These are phyloP conservation scores for Pristionchus pacificus DNA, from an alignment of 1,140 invertebrate species.

Conservation along the genomic window DNA sequence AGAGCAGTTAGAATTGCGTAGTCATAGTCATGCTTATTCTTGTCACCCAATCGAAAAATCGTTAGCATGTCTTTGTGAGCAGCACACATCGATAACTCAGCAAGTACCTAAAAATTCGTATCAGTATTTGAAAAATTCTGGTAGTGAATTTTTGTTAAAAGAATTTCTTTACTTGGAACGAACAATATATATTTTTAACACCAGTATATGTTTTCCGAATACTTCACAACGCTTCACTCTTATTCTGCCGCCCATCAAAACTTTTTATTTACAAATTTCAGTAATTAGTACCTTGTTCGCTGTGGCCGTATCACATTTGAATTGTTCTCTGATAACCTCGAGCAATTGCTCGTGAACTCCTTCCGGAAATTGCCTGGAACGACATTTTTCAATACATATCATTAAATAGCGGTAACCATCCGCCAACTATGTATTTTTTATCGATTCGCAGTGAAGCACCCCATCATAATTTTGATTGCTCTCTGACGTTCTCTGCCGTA, in stretches of 20 bases:
- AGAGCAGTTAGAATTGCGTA: conserved; percentile 54
- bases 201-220: too few relatives aligned
- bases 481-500: background rate
- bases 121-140: too few relatives aligned
- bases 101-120: too few relatives aligned
- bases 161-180: too few relatives aligned
- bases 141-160: too few relatives aligned
- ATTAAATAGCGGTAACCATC: conserved; percentile 1
- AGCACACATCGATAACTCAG: conserved; percentile 43
- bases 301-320: conserved; percentile 34
- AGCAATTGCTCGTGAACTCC: conserved; percentile 40
- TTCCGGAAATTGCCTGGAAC: conserved; percentile 42
- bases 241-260: too few relatives aligned
- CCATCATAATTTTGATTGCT: background rate
- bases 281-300: conserved; percentile 41
- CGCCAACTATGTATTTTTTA: background rate
- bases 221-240: too few relatives aligned
- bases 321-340: conserved; percentile 37
- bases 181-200: too few relatives aligned
- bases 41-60: conserved; percentile 49
- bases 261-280: too few relatives aligned
- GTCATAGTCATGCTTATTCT: conserved; percentile 47
- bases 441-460: background rate
- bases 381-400: too few relatives aligned
- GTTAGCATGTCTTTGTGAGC: conserved; percentile 44